Conservation (phyloP, 1,140 invertebrate genomes). For the Reticulitermes speratus region DNA sequence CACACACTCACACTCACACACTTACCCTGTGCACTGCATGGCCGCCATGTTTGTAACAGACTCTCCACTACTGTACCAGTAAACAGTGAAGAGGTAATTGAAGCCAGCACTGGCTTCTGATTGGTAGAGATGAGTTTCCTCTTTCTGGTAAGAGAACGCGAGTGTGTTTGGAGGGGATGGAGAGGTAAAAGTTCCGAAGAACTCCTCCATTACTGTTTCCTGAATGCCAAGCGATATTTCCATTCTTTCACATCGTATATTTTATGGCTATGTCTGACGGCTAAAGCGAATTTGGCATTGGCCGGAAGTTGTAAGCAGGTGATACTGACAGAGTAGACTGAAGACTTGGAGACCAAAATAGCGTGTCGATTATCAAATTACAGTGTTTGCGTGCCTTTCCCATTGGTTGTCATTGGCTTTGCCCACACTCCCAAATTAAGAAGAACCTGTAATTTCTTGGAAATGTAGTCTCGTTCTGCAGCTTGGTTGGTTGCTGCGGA, state of each 20-base stretch:
- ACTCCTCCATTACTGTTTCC: background rate
- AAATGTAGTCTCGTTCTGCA: too few relatives aligned
- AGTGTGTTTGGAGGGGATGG: background rate
- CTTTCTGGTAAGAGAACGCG: background rate
- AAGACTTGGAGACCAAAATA: too few relatives aligned
- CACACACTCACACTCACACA: too few relatives aligned
- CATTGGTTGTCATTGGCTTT: too few relatives aligned
- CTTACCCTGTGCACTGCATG: background rate
- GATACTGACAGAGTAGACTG: too few relatives aligned
- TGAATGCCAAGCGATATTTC: background rate
- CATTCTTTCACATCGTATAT: background rate
- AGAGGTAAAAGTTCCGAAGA: background rate
- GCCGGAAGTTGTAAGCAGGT: too few relatives aligned
- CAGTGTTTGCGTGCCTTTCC: too few relatives aligned
- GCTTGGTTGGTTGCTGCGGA: too few relatives aligned
- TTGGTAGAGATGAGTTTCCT: conserved; percentile 10
- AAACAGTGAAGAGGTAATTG: background rate
- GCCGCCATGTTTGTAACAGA: background rate
- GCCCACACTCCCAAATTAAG: too few relatives aligned
- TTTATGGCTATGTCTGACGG: background rate
- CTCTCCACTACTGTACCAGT: conserved; percentile 9
- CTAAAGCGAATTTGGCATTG: background rate
- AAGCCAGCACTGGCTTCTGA: background rate
- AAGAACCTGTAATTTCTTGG: too few relatives aligned
- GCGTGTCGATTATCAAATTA: too few relatives aligned